These are phyloP conservation scores for Sinotaia quadrata DNA, from an alignment of 2,888 invertebrate species.

Conservation along the genomic window DNA sequence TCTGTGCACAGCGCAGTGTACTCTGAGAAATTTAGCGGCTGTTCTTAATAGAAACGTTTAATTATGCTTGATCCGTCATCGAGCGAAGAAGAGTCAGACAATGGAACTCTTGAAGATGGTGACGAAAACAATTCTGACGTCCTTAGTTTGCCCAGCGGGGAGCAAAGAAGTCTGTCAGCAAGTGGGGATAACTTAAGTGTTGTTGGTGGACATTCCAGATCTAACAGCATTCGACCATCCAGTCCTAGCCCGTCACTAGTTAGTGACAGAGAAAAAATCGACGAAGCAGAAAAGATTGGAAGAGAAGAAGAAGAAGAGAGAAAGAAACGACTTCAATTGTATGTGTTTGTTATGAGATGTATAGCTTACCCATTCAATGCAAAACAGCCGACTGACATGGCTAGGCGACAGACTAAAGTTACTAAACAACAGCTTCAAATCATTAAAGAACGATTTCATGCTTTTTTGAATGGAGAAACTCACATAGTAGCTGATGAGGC, in stretches of 20 bases:
- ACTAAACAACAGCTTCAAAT: slow-evolving; percentile 96
- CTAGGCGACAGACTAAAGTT: slow-evolving; percentile 93
- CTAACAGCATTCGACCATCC: slow-evolving; percentile 82
- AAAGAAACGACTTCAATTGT: slow-evolving; percentile 93
- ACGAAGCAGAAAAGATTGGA: slow-evolving; percentile 86
- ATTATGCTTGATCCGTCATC: slow-evolving; percentile 95
- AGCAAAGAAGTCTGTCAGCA: slow-evolving; percentile 70
- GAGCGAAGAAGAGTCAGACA: slow-evolving; percentile 95
- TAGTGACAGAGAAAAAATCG: slow-evolving; percentile 81
- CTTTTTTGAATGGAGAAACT: slow-evolving; percentile 96
- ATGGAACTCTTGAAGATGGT: slow-evolving; percentile 80
- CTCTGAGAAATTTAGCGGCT: too few species aligned
- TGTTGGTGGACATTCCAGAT: slow-evolving; percentile 61
- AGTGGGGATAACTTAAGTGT: slow-evolving; percentile 70
- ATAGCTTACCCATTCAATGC: slow-evolving; percentile 99
- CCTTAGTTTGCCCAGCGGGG: slow-evolving; percentile 68
- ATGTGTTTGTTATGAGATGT: slow-evolving; percentile 98
- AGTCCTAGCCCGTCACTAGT: slow-evolving; percentile 94
- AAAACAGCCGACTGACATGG: slow-evolving; percentile 99
- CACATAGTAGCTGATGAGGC: slow-evolving; percentile 77
- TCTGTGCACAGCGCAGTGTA: too few species aligned
- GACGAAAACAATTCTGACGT: slow-evolving; percentile 65
- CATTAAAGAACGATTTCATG: slow-evolving; percentile 94
- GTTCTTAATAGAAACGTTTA: slow-evolving; percentile 10
- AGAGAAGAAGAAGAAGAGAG: slow-evolving; percentile 96